Evolutionary conservation across 2,113 vertebrate genomes (phyloP).

Genomic region (Mystacornis crossleyi): DNA sequence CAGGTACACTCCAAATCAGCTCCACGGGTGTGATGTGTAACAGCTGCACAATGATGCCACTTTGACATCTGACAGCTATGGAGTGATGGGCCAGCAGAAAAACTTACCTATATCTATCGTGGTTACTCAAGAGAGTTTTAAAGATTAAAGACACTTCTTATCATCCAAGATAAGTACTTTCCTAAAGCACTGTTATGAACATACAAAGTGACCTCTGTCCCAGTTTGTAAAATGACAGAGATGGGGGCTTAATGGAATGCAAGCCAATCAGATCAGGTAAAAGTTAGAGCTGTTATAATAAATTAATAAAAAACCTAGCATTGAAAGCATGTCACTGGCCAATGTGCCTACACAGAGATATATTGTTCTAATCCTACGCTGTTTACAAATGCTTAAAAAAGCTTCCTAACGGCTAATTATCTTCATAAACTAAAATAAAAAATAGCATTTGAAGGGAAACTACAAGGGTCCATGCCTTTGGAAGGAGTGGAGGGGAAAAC

Average conservation of each 20-base stretch:
- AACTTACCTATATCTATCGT: not conserved
- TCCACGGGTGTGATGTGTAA: accelerated
- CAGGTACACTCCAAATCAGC: not conserved
- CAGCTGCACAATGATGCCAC: accelerated
- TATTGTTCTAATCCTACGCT: not conserved
- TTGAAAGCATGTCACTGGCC: not conserved
- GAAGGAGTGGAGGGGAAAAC: not conserved
- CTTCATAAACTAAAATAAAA: not conserved
- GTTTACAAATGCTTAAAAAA: not conserved
- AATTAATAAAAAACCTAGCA: not conserved
- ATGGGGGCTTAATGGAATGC: not conserved
- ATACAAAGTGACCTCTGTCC: accelerated
- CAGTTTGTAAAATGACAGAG: not conserved
- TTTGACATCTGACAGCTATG: not conserved
- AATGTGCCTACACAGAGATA: not conserved
- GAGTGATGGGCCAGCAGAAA: not conserved
- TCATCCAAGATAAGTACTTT: not conserved
- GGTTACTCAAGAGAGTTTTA: not conserved
- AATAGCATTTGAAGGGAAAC: not conserved
- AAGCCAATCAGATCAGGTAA: not conserved
- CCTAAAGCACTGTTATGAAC: not conserved
- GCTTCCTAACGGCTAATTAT: not conserved
- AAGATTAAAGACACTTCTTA: not conserved
- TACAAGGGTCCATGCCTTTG: not conserved
- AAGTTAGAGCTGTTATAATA: not conserved